Percentiles rank a stretch among this genome's conserved stretches.
These are phyloP conservation scores for Philhelius pedissequus DNA, from an alignment of 2,888 invertebrate species.

Conservation along the genomic window DNA sequence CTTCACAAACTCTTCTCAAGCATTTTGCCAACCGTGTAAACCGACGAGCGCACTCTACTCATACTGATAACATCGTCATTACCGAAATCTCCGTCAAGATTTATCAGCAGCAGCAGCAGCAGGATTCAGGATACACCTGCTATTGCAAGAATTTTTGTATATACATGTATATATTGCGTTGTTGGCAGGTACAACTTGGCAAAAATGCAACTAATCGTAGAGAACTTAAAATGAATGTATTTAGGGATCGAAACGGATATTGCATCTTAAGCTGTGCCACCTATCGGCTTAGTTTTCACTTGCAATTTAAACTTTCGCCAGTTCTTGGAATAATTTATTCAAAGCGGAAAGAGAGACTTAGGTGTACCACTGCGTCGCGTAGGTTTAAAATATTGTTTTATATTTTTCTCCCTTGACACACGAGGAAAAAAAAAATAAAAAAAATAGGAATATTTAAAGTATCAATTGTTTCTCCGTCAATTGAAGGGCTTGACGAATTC, in stretches of 20 bases:
- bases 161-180: not conserved
- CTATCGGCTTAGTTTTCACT: not conserved
- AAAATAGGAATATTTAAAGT: no score
- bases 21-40: slow-evolving; percentile 33
- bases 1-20: slow-evolving; percentile 34
- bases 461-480: no score
- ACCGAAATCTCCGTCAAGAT: slow-evolving; percentile 1
- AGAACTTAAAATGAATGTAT: no score
- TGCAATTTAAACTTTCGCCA: not conserved
- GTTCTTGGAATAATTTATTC: not conserved
- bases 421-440: no score
- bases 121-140: not conserved
- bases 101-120: not conserved
- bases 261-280: not conserved
- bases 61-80: not conserved
- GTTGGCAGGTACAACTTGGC: not conserved
- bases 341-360: not conserved
- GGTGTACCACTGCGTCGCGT: not conserved
- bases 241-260: slow-evolving; percentile 2
- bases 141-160: not conserved
- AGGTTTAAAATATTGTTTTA: not conserved
- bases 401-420: no score
- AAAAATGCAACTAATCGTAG: slow-evolving; percentile 16
- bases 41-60: slow-evolving; percentile 31
- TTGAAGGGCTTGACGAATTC: no score